Evolutionary conservation across 2,113 vertebrate species (phyloP), one percentile per base, ranked within the genome.

Genomic region (Cynocephalus volans): DNA sequence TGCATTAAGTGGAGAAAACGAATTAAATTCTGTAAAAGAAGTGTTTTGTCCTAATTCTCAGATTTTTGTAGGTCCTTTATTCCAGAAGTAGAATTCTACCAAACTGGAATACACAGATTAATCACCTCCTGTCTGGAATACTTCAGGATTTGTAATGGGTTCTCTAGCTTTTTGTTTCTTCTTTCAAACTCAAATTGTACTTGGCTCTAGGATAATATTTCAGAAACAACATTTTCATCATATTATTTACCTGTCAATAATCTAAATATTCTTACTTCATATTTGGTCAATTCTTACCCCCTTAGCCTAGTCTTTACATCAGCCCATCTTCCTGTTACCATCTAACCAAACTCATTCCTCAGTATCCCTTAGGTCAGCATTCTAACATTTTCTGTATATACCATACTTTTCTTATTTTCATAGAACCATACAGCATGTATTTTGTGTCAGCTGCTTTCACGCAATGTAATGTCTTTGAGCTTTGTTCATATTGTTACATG

Each of bases 261-360:
- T 56, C 48, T 91, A 87, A 81, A 75, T 60, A 60, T 91, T 79
- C 36, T 83, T 86, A n/a, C 17, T 79, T 90, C 88, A 36, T 31
- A 31, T 67, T 86, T n/a, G 56, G 15, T 90, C 45, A 95, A 1
- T 70, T 95, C 76, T 94, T 36, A 93, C 6, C 56, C 18, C 18
- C 18, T 73, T 72, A 54, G 33, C n/a, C 50, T 69, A 81, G 23
- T 2, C n/a, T 83, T 90, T 83, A 3, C 1, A 33, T 70, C 52
- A 54, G 48, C 7, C 56, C 48, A 65, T 79, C 52, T 86, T 92
- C 33, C 26, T 77, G 12, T 31, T 48, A 82, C 19, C 31, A 67
- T 64, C 36, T 58, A 3, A 3, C 45, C n/a, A 9, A 77, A 10
- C 26, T 60, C 77, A 56, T 36, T 50, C 10, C 28, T 70, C 36